Conservation (phyloP, 2,113 vertebrate species). For the Thalassarche chlororhynchos region DNA sequence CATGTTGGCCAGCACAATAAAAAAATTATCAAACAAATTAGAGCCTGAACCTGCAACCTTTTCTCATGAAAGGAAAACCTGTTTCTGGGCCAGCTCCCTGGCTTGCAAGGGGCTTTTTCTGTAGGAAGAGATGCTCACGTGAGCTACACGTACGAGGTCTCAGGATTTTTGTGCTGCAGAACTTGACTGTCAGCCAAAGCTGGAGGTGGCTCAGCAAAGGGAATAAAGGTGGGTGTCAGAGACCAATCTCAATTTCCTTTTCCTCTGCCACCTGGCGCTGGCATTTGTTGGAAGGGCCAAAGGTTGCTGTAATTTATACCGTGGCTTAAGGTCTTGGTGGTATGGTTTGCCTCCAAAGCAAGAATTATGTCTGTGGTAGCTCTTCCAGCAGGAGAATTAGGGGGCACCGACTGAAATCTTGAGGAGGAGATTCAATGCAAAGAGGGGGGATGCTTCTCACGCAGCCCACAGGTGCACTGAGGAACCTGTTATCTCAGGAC, state of each 20-base stretch:
- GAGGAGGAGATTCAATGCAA: neutral
- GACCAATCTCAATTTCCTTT: neutral
- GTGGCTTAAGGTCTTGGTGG: neutral
- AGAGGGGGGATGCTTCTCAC: neutral
- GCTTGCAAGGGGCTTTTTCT: neutral
- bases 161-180: constrained; percentile 12
- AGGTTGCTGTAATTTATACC: neutral
- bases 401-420: rapidly evolving
- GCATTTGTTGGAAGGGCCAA: neutral
- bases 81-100: neutral
- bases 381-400: neutral
- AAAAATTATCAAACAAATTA: constrained; percentile 51
- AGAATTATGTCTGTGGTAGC: neutral
- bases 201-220: neutral
- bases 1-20: constrained; percentile 45
- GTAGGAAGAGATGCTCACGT: neutral
- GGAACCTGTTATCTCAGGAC: neutral
- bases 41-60: constrained; percentile 13
- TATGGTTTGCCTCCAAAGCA: neutral
- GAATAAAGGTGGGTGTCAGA: neutral
- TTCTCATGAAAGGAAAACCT: constrained; percentile 1
- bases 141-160: neutral
- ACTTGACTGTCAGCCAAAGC: constrained; percentile 29
- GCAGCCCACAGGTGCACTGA: neutral
- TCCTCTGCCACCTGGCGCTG: neutral